Evolutionary conservation across 2,113 vertebrate species (phyloP).

Genomic region (Caranx ignobilis): DNA sequence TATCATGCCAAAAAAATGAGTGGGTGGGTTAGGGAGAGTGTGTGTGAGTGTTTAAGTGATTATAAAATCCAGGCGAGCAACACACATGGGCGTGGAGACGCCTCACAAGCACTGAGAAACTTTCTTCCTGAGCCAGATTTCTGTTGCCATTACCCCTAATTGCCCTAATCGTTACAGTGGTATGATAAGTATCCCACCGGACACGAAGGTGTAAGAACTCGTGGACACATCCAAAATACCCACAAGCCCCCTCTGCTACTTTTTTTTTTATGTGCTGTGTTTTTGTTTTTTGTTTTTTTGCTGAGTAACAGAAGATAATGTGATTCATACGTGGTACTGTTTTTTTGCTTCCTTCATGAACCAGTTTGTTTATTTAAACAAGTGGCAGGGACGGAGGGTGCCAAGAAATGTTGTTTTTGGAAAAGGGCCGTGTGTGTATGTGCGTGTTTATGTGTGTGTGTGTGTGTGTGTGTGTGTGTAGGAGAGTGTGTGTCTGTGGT

Average conservation of each 20-base stretch:
- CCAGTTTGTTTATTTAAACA: conserved; percentile 84
- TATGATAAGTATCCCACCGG: conserved; percentile 80
- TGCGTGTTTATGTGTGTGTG: conserved; percentile 39
- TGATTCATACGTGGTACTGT: conserved; percentile 65
- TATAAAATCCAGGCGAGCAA: conserved; percentile 74
- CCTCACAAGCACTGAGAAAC: conserved; percentile 73
- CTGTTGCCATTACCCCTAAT: conserved; percentile 80
- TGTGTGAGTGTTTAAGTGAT: conserved; percentile 73
- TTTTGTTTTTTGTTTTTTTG: conserved; percentile 27
- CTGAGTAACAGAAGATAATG: conserved; percentile 76
- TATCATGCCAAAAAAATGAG: conserved; percentile 68
- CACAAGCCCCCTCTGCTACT: conserved; percentile 60
- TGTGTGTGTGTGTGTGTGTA: conserved; percentile 54
- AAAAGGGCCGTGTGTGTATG: conserved; percentile 67
- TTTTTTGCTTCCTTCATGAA: conserved; percentile 69
- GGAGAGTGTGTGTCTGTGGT: conserved; percentile 56
- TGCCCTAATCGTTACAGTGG: conserved; percentile 73
- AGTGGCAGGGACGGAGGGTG: conserved; percentile 77
- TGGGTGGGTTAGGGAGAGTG: conserved; percentile 66
- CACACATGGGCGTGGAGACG: conserved; percentile 74
- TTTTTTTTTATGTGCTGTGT: conserved; percentile 11
- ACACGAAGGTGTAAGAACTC: conserved; percentile 77
- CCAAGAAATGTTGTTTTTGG: conserved; percentile 83
- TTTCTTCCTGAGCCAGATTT: conserved; percentile 75
- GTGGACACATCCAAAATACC: conserved; percentile 73